phyloP scores from a whole-genome alignment of 2,888 invertebrate species.

The Agrochola circellaris region DNA sequence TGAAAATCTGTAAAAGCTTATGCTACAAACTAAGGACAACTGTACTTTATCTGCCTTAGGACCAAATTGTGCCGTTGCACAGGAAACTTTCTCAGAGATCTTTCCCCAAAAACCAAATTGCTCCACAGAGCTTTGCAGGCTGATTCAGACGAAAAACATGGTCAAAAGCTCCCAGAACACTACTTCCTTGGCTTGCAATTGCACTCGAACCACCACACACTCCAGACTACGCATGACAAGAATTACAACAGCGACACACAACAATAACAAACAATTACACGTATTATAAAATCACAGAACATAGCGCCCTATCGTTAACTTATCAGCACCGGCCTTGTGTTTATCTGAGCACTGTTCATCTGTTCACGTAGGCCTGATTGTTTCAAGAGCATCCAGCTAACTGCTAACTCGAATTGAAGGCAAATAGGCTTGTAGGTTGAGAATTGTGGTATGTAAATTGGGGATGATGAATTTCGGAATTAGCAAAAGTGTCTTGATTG shows the following conservation, averaged over 20 bases:
- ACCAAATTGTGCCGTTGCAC: too few species aligned
- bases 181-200: not conserved
- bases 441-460: not conserved
- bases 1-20: not conserved
- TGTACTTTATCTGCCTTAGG: too few species aligned
- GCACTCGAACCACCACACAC: not conserved
- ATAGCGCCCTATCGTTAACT: slow-evolving; percentile 51
- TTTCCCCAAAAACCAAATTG: not conserved
- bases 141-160: not conserved
- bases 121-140: not conserved
- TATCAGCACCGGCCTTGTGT: slow-evolving; percentile 61
- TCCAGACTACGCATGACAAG: not conserved
- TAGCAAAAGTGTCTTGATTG: too few species aligned
- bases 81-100: not conserved
- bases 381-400: slow-evolving; percentile 53
- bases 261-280: slow-evolving; percentile 55
- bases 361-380: slow-evolving; percentile 46
- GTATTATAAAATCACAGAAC: slow-evolving; percentile 64
- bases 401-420: slow-evolving; percentile 34
- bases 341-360: slow-evolving; percentile 59
- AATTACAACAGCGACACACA: slow-evolving; percentile 6
- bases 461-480: not conserved
- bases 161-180: not conserved
- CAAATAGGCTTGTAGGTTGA: not conserved
- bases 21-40: not conserved